Evolutionary conservation across 1,140 invertebrate genomes (phyloP).

Genomic region (Bombus turneri): DNA sequence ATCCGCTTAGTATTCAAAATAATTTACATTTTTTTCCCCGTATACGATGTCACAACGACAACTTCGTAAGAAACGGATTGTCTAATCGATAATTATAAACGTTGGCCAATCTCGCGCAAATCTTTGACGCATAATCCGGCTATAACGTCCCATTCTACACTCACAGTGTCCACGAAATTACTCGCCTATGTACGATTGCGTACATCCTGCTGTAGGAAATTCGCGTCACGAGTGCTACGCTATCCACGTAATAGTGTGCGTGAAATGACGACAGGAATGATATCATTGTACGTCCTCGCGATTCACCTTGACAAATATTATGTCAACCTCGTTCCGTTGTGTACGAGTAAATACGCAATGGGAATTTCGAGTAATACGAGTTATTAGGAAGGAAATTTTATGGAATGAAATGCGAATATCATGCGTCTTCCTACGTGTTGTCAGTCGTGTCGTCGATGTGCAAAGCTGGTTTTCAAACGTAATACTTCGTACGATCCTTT

Average conservation of each 20-base stretch:
- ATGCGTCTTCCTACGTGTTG: no score
- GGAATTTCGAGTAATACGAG: slow-evolving; percentile 7
- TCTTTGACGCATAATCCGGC: neutral
- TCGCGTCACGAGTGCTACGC: neutral
- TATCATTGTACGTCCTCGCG: slow-evolving; percentile 74
- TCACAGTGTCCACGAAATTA: neutral
- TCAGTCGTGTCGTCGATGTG: neutral
- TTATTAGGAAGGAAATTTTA: slow-evolving; percentile 36
- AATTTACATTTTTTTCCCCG: neutral
- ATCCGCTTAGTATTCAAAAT: neutral
- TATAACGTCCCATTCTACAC: neutral
- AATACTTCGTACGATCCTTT: neutral
- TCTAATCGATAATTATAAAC: slow-evolving; percentile 14
- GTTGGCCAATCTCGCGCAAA: neutral
- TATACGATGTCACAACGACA: neutral
- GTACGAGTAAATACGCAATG: neutral
- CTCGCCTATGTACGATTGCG: neutral
- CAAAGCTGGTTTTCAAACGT: neutral
- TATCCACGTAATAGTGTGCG: neutral
- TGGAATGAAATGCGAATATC: neutral
- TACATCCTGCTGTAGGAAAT: neutral
- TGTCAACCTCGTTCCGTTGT: slow-evolving; percentile 63
- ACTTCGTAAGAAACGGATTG: no score
- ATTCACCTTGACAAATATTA: slow-evolving; percentile 73
- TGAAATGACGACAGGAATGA: slow-evolving; percentile 66